Percentiles rank a stretch among this genome's conserved stretches.
Conservation (phyloP, 1,140 invertebrate species). For the Battus philenor region DNA sequence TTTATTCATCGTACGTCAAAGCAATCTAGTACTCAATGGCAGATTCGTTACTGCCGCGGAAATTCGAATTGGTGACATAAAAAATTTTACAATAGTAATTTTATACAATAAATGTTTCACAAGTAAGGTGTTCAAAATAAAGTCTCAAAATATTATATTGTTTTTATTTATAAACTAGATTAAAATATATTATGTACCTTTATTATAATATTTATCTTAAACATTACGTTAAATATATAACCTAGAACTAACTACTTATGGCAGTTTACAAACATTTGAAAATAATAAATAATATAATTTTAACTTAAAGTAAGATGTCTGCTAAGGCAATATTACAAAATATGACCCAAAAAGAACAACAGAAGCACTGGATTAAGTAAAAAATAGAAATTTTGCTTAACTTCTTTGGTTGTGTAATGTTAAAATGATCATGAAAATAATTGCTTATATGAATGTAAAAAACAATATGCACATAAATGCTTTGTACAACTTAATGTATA, state of each 20-base stretch:
- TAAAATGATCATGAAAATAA: slow-evolving; percentile 10
- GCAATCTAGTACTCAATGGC: too few species aligned
- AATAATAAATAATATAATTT: slow-evolving; percentile 53
- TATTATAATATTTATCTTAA: background rate
- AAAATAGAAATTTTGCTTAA: slow-evolving; percentile 3
- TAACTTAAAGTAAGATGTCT: background rate
- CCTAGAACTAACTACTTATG: slow-evolving; percentile 40
- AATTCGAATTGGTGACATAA: too few species aligned
- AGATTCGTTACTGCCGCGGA: too few species aligned
- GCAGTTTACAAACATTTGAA: slow-evolving; percentile 38
- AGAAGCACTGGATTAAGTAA: background rate
- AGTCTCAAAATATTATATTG: too few species aligned
- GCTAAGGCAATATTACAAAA: background rate
- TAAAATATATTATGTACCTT: background rate
- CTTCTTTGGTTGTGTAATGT: slow-evolving; percentile 33
- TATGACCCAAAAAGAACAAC: background rate
- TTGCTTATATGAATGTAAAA: slow-evolving; percentile 1
- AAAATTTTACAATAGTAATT: too few species aligned
- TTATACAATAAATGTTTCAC: background rate
- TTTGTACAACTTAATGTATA: too few species aligned
- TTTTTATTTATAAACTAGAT: slow-evolving; percentile 1
- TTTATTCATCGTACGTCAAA: too few species aligned
- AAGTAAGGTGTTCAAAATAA: background rate
- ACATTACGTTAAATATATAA: background rate
- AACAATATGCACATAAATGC: background rate